Percentiles rank a stretch among this genome's conserved stretches.
These are phyloP conservation scores for Sepioteuthis lessoniana DNA, from an alignment of 2,888 invertebrate genomes.

Conservation along the genomic window DNA sequence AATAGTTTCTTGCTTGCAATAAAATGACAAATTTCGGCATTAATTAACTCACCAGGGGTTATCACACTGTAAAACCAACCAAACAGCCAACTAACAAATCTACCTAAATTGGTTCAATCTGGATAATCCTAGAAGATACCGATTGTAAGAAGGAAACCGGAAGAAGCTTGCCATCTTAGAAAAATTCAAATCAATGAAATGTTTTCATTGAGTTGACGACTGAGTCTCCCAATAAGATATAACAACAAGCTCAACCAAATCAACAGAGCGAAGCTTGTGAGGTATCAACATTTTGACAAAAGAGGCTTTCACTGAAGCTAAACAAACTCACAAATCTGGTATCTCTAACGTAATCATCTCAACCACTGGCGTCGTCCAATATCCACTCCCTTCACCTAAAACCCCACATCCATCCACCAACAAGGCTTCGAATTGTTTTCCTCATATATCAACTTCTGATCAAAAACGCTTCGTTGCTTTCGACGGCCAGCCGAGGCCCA, in stretches of 20 bases:
- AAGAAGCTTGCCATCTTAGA: neutral
- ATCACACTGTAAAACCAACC: too few species aligned
- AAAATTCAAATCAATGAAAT: neutral
- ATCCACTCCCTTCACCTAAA: neutral
- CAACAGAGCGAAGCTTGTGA: neutral
- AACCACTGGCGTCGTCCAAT: neutral
- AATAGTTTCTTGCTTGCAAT: too few species aligned
- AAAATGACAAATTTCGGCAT: too few species aligned
- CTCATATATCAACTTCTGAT: slow-evolving; percentile 9
- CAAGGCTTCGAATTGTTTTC: neutral
- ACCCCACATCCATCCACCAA: neutral
- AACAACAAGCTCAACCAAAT: neutral
- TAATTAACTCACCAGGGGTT: too few species aligned
- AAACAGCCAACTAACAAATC: too few species aligned
- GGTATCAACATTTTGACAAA: neutral
- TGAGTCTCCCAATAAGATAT: neutral
- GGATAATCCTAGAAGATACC: too few species aligned
- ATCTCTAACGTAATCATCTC: neutral
- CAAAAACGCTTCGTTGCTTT: slow-evolving; percentile 7
- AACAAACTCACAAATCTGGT: neutral
- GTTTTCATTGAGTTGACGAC: neutral
- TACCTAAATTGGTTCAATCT: too few species aligned
- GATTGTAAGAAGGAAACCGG: neutral
- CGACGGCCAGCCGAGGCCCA: neutral
- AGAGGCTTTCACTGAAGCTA: neutral